Evolutionary conservation across 2,888 invertebrate genomes (phyloP), one percentile per base, ranked within the genome.

Genomic region (Gastrophysa polygoni): DNA sequence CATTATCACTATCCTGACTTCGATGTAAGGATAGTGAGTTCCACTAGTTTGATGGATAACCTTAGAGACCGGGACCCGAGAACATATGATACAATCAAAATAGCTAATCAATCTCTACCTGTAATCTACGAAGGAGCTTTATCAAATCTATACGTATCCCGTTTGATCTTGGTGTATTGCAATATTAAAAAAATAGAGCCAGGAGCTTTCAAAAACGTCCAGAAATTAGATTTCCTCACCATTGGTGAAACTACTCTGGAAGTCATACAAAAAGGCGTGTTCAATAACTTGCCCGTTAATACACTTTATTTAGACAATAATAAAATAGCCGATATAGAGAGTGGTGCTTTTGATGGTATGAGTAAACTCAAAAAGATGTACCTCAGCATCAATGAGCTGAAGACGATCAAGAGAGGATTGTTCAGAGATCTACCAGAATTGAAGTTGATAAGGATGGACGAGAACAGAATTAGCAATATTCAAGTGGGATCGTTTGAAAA

Each of bases 331-430:
- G 34, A 50, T 16, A 29, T 61, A 3, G 63, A 63, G 43, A 50
- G 56, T 24, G 63, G 63, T 2, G 55, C 63, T 2, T 63, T 63
- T 16, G 58, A 29, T 20, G 58, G 63, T 2, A 59, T 59, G 59
- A 55, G 44, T 2, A 55, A 50, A 21, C 14, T 63, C 1, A 63
- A 49, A 3, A 47, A 17, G 1, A 48, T 63, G 7, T 54, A 58
- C 16, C 46, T 63, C 18, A 63, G 63, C 44, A 28, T 59, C 7
- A 63, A 59, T 17, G 50, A 46, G 8, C 55, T 59, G 16, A 46
- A 29, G 16, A 24, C 38, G 10, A 34, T 61, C 1, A 16, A 47
- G 47, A 56, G 32, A 38, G 61, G 61, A 11, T 7, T 50, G 10
- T 64, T 64, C 51, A 64, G 52, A n/a, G 32, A 61, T 47, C 20